phyloP scores from a whole-genome alignment of 1,140 invertebrate genomes.

The Augochlora pura region DNA sequence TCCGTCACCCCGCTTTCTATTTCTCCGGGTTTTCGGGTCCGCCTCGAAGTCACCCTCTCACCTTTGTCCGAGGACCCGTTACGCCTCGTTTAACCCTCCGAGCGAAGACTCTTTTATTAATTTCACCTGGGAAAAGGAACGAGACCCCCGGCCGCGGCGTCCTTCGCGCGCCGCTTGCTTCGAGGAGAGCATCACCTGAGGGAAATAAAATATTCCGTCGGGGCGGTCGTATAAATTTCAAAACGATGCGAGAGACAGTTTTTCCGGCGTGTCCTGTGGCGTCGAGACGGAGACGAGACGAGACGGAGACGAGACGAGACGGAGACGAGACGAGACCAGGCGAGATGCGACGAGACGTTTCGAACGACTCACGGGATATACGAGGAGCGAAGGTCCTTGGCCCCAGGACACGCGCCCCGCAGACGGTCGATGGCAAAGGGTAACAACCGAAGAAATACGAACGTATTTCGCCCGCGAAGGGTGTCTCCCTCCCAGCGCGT shows the following conservation, averaged over 20 bases:
- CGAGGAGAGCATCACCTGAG: background rate
- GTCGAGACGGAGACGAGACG: background rate
- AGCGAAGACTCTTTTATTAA: background rate
- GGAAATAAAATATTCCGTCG: background rate
- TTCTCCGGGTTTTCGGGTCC: background rate
- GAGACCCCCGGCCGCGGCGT: background rate
- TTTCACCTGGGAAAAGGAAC: background rate
- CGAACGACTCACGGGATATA: conserved; percentile 48
- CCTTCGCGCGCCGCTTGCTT: background rate
- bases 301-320: background rate
- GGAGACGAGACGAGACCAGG: background rate
- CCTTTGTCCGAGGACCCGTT: background rate
- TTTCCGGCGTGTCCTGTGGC: conserved; percentile 20
- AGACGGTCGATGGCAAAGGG: conserved; percentile 77
- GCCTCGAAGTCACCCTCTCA: background rate
- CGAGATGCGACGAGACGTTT: conserved; percentile 20
- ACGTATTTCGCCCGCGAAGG: conserved; percentile 37
- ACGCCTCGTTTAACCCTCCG: background rate
- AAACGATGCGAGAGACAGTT: conserved; percentile 9
- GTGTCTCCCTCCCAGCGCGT: conserved; percentile 39
- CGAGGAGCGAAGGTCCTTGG: conserved; percentile 72
- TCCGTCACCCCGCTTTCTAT: background rate
- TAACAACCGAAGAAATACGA: conserved; percentile 71
- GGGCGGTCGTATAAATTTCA: conserved; percentile 12
- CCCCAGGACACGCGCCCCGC: conserved; percentile 70